Evolutionary conservation across 2,888 invertebrate genomes (phyloP).

Genomic region (Acronicta psi): DNA sequence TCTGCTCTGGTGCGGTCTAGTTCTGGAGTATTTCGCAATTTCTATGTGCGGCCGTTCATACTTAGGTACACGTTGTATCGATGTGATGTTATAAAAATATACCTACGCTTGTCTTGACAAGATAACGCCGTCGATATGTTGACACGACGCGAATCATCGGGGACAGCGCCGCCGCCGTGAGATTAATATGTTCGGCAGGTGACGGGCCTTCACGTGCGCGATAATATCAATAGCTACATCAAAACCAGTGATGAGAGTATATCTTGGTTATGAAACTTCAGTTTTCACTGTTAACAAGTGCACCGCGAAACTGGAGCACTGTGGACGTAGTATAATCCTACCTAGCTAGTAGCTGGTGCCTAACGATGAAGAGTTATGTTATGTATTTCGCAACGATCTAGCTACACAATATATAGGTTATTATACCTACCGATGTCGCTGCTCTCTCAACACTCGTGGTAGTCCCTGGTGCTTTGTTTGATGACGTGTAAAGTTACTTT

Average conservation of each 20-base stretch:
- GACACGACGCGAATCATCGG: slow-evolving; percentile 17
- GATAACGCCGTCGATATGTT: slow-evolving; percentile 45
- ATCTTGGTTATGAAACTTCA: neutral
- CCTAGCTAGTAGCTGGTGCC: too few relatives aligned
- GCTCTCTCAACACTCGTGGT: too few relatives aligned
- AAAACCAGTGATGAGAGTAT: neutral
- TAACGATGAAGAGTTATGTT: too few relatives aligned
- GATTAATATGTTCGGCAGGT: slow-evolving; percentile 16
- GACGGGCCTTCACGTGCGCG: slow-evolving; percentile 6
- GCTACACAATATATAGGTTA: too few relatives aligned
- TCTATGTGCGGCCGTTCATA: too few relatives aligned
- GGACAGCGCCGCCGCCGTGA: slow-evolving; percentile 14
- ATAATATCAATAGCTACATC: neutral
- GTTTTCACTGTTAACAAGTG: neutral
- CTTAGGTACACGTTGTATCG: neutral
- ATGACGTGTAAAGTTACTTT: too few relatives aligned
- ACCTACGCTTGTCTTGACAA: slow-evolving; percentile 45
- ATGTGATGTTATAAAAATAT: slow-evolving; percentile 26
- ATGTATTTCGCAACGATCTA: too few relatives aligned
- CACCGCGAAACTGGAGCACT: neutral
- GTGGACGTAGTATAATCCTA: too few relatives aligned
- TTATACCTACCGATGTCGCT: too few relatives aligned
- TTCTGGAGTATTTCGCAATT: slow-evolving; percentile 13
- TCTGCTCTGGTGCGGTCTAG: neutral
- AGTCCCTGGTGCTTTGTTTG: too few relatives aligned